Conservation (phyloP, 1,140 invertebrate genomes). For the Nomia melanderi region DNA sequence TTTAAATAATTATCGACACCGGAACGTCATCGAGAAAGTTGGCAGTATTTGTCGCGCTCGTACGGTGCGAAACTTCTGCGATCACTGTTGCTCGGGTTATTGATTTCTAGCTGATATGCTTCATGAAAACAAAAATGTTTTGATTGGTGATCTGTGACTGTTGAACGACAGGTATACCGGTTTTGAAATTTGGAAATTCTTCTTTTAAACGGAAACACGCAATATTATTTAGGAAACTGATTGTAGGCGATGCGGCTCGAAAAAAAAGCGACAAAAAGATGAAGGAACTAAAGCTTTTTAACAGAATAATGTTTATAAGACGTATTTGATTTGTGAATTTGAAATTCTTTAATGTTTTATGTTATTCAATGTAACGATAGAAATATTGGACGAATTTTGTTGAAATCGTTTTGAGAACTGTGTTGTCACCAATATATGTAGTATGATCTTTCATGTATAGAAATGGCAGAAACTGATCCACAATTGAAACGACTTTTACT, state of each 20-base stretch:
- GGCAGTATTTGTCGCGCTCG: constrained; percentile 37
- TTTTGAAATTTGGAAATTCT: not conserved
- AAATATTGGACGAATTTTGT: not conserved
- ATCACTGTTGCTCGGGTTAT: constrained; percentile 66
- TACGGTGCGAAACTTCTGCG: constrained; percentile 26
- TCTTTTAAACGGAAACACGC: not conserved
- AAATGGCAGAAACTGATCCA: constrained; percentile 75
- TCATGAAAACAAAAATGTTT: constrained; percentile 41
- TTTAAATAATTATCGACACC: constrained; percentile 37
- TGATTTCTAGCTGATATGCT: constrained; percentile 66
- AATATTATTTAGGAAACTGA: too few species aligned
- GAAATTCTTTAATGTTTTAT: not conserved
- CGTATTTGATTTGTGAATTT: not conserved
- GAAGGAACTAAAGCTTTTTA: not conserved
- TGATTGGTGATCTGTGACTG: not conserved
- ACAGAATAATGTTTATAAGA: not conserved
- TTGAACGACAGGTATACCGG: constrained; percentile 24
- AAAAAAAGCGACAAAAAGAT: not conserved
- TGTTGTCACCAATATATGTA: too few species aligned
- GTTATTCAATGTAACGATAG: not conserved
- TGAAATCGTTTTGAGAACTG: too few species aligned
- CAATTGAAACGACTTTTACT: constrained; percentile 77
- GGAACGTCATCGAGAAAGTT: constrained; percentile 32
- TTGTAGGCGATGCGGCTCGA: too few species aligned
- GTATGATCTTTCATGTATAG: constrained; percentile 30